A percentile compares a stretch with the other conserved stretches of the same genome.
Conservation (phyloP, 2,797 vertebrate genomes). For the Tenualosa thibaudeaui region DNA sequence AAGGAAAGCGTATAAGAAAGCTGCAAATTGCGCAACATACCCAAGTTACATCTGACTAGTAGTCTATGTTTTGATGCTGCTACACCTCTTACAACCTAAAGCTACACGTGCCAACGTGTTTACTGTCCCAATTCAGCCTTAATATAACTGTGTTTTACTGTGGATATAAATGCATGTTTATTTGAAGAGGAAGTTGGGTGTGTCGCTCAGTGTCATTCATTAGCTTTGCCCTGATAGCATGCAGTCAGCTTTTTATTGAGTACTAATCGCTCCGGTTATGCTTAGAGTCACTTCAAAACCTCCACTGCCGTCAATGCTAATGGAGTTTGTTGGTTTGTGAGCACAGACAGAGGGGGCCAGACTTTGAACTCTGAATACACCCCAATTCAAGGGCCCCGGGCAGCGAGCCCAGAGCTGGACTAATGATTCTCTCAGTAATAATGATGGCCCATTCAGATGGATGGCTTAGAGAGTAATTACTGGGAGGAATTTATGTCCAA, state of each 20-base stretch:
- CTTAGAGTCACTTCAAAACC: background rate
- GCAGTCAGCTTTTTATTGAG: background rate
- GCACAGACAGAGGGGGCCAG: background rate
- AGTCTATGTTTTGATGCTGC: background rate
- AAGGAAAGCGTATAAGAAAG: background rate
- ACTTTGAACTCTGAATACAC: background rate
- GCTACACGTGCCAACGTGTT: background rate
- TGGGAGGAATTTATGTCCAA: background rate
- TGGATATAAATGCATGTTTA: background rate
- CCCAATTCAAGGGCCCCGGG: background rate
- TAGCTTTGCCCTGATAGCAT: background rate
- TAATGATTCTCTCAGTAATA: conserved; percentile 15
- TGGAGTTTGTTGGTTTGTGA: background rate
- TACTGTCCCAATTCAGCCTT: background rate
- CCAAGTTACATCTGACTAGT: background rate
- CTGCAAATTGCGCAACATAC: background rate
- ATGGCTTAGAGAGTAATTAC: background rate
- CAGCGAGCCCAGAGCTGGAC: background rate
- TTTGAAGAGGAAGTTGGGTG: background rate
- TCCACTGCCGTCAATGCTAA: background rate
- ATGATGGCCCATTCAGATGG: background rate
- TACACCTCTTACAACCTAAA: background rate
- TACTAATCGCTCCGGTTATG: background rate
- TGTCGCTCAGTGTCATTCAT: background rate
- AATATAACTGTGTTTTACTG: background rate